phyloP scores from a whole-genome alignment of 2,113 vertebrate genomes.

The Mungos mungo region DNA sequence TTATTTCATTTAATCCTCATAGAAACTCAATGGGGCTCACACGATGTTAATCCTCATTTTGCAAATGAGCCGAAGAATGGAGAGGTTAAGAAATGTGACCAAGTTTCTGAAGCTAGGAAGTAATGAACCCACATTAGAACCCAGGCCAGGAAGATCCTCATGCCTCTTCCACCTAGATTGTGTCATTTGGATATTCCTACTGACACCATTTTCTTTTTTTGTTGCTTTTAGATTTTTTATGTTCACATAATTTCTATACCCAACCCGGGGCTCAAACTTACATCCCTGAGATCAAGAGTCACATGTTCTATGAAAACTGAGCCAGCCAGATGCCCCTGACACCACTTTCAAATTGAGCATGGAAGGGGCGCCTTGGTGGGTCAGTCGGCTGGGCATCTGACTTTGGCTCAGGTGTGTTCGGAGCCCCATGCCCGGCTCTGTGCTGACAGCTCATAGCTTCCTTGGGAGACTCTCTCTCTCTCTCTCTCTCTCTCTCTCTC shows the following conservation, averaged over 20 bases:
- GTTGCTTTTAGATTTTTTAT: too few species aligned
- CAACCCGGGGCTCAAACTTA: too few species aligned
- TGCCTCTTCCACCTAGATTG: not conserved
- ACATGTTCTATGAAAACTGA: too few species aligned
- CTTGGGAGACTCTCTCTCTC: too few species aligned
- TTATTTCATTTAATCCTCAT: not conserved
- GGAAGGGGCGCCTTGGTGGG: too few species aligned
- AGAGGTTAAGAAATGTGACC: not conserved
- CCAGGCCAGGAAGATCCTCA: not conserved
- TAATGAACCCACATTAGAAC: not conserved
- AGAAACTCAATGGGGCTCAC: not conserved
- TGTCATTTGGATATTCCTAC: not conserved
- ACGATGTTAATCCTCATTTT: not conserved
- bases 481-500: too few species aligned
- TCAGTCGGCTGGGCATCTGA: too few species aligned
- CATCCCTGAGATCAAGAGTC: too few species aligned
- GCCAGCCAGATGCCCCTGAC: not conserved
- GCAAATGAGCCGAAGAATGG: conserved; percentile 14
- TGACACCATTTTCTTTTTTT: not conserved
- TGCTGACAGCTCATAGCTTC: too few species aligned
- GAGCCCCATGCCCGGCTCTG: too few species aligned
- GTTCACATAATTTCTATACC: too few species aligned
- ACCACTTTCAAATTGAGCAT: not conserved
- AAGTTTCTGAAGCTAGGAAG: not conserved
- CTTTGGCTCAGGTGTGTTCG: too few species aligned